Base-by-base conservation (phyloP, 1,140 invertebrate species). In the Lasaia peninsularis region DNA sequence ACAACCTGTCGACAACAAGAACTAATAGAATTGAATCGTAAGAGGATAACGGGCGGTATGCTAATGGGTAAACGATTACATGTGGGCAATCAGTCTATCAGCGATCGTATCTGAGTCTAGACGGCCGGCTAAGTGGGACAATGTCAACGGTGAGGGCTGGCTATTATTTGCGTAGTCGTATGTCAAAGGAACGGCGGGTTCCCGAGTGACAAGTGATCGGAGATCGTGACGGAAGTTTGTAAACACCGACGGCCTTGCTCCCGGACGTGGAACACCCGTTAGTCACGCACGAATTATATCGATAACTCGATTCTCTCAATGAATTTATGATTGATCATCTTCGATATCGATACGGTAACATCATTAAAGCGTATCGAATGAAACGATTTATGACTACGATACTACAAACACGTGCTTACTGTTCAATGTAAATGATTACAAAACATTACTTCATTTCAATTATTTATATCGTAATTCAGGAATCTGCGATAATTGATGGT, bases 201-300 rank as follows among this genome's bases (percentile, higher is more conserved):
- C 60, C 65, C 56, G 68, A 66, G 74, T 81, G 80, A 86, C 78
- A 81, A 81, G 78, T 78, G 78, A 53, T 64, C 64, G 69, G 68
- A 68, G 70, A 68, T 77, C 74, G 75, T 74, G 77, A 76, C 80
- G 82, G 82, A 81, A 86, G 80, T 88, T 86, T 85, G 82, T 86
- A 86, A 88, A 88, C 85, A 87, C 57, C 59, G 74, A 51, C 80
- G 82, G 79, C 84, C 84, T 86, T 81, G 84, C 73, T 80, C 81
- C 84, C 74, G 53, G 33, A 37, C 12, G 44, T 24, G 31, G 68
- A 60, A 56, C 64, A 65, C 60, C 62, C 24, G 63, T 63, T 62
- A 71, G 71, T 77, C 77, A 78, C 80, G 73, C 77, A 75, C 71
- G 70, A 70, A 57, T 37, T 55, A 54, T 28, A 33, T 44, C 71